These are phyloP conservation scores for Drosophila ercepeae DNA, from an alignment of 1,140 invertebrate genomes.

Conservation along the genomic window DNA sequence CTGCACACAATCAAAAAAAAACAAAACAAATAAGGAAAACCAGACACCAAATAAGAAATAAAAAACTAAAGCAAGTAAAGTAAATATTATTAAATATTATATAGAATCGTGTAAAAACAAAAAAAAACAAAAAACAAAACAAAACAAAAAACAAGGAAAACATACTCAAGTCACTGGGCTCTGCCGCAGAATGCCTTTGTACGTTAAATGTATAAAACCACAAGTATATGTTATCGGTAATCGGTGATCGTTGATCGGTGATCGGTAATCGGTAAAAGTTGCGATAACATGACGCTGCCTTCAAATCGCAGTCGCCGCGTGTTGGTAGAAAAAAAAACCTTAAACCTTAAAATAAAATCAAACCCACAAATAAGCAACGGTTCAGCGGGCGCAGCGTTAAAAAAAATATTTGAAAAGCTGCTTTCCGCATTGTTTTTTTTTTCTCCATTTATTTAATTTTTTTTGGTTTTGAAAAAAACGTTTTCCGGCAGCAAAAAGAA, in stretches of 20 bases:
- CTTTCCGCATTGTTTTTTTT: constrained; percentile 37
- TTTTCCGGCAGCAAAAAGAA: constrained; percentile 44
- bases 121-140: constrained; percentile 34
- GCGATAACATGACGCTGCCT: constrained; percentile 71
- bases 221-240: constrained; percentile 15
- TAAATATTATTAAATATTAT: constrained; percentile 33
- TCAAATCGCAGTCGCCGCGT: constrained; percentile 59
- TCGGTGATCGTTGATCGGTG: constrained; percentile 10
- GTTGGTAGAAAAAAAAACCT: constrained; percentile 21
- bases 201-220: constrained; percentile 58
- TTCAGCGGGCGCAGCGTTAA: constrained; percentile 40
- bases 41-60: constrained; percentile 54
- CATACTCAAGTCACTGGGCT: constrained; percentile 55
- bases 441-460: constrained; percentile 10
- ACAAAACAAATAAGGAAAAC: constrained; percentile 9
- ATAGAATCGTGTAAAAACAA: constrained; percentile 39
- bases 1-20: constrained; percentile 55
- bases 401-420: constrained; percentile 16
- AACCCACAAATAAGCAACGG: constrained; percentile 33
- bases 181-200: constrained; percentile 65
- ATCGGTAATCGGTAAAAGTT: constrained; percentile 30
- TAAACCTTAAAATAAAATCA: constrained; percentile 7
- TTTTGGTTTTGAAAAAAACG: no score
- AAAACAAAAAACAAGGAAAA: constrained; percentile 43
- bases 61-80: constrained; percentile 4